A percentile compares a stretch with the other conserved stretches of the same genome.
phyloP scores from a whole-genome alignment of 2,888 invertebrate genomes.

The Drosophila stalkeri region DNA sequence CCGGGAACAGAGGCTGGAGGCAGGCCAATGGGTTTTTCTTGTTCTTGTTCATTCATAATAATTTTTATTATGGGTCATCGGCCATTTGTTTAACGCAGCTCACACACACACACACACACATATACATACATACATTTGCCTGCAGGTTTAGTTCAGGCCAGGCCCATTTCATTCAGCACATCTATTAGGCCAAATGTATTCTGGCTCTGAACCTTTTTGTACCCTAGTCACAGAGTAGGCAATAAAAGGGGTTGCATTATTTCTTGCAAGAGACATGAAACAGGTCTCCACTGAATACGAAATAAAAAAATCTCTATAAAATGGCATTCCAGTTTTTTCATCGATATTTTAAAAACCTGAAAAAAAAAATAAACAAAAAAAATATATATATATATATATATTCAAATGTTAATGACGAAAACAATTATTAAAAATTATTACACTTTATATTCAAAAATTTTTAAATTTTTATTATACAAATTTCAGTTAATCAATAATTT shows the following conservation, averaged over 20 bases:
- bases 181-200: conserved; percentile 76
- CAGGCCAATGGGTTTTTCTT: conserved; percentile 74
- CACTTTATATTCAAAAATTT: too few species aligned
- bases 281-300: not conserved
- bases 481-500: too few species aligned
- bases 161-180: conserved; percentile 72
- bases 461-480: too few species aligned
- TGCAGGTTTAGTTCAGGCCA: conserved; percentile 36
- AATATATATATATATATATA: not conserved
- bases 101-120: conserved; percentile 42
- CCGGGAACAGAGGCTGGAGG: not conserved
- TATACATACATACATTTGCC: conserved; percentile 30
- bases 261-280: not conserved
- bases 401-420: not conserved
- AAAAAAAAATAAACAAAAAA: too few species aligned
- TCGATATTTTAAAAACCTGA: not conserved
- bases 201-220: conserved; percentile 50
- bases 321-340: not conserved
- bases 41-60: conserved; percentile 79
- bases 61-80: conserved; percentile 82
- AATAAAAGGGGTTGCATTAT: conserved; percentile 5
- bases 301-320: not conserved
- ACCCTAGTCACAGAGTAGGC: conserved; percentile 2
- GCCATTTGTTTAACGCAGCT: conserved; percentile 77
- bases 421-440: too few species aligned